Conservation (phyloP, 2,888 invertebrate genomes). For the Drosophila leonis region DNA sequence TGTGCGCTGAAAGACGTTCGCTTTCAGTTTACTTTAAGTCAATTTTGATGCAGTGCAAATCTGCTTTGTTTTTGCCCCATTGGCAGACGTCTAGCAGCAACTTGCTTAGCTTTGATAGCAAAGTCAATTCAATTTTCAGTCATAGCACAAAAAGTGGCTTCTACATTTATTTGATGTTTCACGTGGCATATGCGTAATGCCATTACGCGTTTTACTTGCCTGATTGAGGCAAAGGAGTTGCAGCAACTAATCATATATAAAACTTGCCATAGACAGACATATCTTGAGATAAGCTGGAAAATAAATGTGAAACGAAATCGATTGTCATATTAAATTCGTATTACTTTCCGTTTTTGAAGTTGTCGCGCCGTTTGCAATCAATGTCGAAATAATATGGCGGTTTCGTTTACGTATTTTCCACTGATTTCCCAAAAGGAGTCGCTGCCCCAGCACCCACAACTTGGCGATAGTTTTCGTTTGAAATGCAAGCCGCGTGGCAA, state of each 20-base stretch:
- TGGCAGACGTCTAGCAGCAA: slow-evolving; percentile 29
- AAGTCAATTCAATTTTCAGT: slow-evolving; percentile 57
- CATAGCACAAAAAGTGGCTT: slow-evolving; percentile 2
- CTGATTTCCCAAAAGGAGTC: slow-evolving; percentile 63
- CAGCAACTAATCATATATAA: background rate
- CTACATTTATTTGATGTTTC: slow-evolving; percentile 26
- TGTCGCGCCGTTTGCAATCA: slow-evolving; percentile 73
- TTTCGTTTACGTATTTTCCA: slow-evolving; percentile 72
- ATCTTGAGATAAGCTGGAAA: background rate
- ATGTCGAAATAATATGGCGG: slow-evolving; percentile 77
- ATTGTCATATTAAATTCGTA: slow-evolving; percentile 56
- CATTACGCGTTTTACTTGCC: slow-evolving; percentile 8
- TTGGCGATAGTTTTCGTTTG: slow-evolving; percentile 59
- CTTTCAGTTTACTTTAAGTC: slow-evolving; percentile 37
- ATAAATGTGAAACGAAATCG: slow-evolving; percentile 32
- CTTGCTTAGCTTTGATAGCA: slow-evolving; percentile 35
- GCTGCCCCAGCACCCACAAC: slow-evolving; percentile 45
- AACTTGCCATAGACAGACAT: background rate
- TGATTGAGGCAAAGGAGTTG: background rate
- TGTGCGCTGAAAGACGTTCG: slow-evolving; percentile 30
- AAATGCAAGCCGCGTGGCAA: slow-evolving; percentile 67
- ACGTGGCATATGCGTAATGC: slow-evolving; percentile 52
- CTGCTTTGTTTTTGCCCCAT: slow-evolving; percentile 4
- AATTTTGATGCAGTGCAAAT: slow-evolving; percentile 36
- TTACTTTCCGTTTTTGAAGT: slow-evolving; percentile 40